A percentile compares a stretch with the other conserved stretches of the same genome.
These are phyloP conservation scores for Plebejus melissa DNA, from an alignment of 2,888 invertebrate genomes.

Conservation along the genomic window DNA sequence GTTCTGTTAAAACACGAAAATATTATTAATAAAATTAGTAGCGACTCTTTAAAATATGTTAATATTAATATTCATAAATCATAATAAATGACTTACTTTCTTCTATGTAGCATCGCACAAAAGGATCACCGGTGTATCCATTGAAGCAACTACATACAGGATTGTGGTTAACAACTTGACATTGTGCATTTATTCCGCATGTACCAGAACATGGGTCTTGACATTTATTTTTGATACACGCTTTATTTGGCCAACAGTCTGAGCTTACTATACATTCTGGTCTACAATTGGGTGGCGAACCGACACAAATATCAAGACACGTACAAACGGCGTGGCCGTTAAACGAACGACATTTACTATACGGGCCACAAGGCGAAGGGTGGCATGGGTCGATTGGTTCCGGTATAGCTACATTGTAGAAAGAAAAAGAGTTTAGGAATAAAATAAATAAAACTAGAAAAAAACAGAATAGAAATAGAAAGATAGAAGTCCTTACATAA, in stretches of 20 bases:
- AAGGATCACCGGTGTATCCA: conserved; percentile 87
- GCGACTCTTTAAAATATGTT: conserved; percentile 19
- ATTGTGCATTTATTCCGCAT: conserved; percentile 87
- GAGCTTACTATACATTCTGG: conserved; percentile 89
- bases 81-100: conserved; percentile 76
- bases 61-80: conserved; percentile 33
- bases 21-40: conserved; percentile 29
- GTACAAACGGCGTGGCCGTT: conserved; percentile 88
- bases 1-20: conserved; percentile 53
- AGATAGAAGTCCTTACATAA: conserved; percentile 78
- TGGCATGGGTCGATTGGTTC: conserved; percentile 82
- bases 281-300: conserved; percentile 86
- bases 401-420: conserved; percentile 62
- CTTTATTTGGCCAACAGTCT: conserved; percentile 85
- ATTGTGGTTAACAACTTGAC: conserved; percentile 88
- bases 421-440: conserved; percentile 46
- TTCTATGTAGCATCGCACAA: conserved; percentile 82
- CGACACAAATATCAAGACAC: conserved; percentile 84
- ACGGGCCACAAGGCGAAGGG: conserved; percentile 88
- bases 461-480: conserved; percentile 52
- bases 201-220: conserved; percentile 87
- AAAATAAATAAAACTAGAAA: conserved; percentile 44
- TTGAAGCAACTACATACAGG: conserved; percentile 87
- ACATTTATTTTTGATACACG: conserved; percentile 89
- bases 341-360: conserved; percentile 85